Conservation (phyloP, 1,140 invertebrate genomes). For the Drosophila nebulosa region DNA sequence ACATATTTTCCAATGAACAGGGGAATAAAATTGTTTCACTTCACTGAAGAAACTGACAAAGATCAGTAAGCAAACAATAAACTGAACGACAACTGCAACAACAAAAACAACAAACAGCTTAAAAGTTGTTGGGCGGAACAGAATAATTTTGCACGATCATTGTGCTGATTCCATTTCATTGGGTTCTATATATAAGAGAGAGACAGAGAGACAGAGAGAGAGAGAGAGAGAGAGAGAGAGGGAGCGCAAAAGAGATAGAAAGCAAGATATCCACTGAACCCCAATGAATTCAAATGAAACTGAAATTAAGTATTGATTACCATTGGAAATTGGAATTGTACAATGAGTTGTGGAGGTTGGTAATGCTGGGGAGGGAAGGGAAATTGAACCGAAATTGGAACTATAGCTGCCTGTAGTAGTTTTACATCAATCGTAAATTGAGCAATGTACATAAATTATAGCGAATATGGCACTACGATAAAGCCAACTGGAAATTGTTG, state of each 20-base stretch:
- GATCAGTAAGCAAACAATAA: constrained; percentile 32
- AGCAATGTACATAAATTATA: constrained; percentile 46
- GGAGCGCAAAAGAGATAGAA: constrained; percentile 13
- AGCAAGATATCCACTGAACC: constrained; percentile 17
- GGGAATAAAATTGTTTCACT: constrained; percentile 57
- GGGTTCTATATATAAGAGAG: constrained; percentile 35
- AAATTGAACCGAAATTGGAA: constrained; percentile 5
- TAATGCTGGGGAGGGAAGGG: neutral
- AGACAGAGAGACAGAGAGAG: constrained; percentile 17
- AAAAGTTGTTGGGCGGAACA: constrained; percentile 13
- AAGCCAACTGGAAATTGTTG: constrained; percentile 44
- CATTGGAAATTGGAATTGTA: constrained; percentile 52
- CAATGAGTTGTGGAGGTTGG: neutral
- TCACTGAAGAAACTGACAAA: constrained; percentile 47
- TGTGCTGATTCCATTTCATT: constrained; percentile 64
- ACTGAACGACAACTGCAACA: constrained; percentile 25
- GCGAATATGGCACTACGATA: constrained; percentile 37
- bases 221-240: constrained; percentile 7
- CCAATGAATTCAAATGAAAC: constrained; percentile 54
- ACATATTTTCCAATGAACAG: neutral
- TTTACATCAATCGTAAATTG: constrained; percentile 30
- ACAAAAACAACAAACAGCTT: constrained; percentile 37
- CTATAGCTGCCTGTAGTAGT: constrained; percentile 11
- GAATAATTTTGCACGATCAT: constrained; percentile 67
- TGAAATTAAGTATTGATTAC: constrained; percentile 66